Conservation (phyloP, 2,797 vertebrate genomes). For the Intellagama lesueurii region DNA sequence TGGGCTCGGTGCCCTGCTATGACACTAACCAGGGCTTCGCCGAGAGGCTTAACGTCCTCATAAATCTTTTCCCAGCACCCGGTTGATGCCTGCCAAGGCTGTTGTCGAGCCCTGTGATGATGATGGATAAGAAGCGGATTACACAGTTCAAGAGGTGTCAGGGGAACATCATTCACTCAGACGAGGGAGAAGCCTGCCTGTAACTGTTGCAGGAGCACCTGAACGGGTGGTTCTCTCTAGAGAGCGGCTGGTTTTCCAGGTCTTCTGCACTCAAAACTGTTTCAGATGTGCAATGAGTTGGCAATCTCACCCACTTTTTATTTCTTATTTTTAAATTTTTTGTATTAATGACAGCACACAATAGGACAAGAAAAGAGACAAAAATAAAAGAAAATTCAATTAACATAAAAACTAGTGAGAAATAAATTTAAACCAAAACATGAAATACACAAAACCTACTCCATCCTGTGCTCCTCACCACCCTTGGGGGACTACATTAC, state of each 20-base stretch:
- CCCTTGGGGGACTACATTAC: no score
- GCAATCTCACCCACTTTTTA: neutral
- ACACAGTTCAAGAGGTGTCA: constrained; percentile 33
- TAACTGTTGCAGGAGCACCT: neutral
- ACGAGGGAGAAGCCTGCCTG: rapidly evolving
- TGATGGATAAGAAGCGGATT: constrained; percentile 9
- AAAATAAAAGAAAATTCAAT: no score
- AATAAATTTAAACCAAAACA: no score
- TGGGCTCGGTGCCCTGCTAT: neutral
- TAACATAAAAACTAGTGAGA: no score
- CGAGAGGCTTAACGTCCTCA: rapidly evolving
- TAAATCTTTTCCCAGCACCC: neutral
- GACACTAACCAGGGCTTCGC: neutral
- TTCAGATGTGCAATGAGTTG: no score
- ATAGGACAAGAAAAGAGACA: no score
- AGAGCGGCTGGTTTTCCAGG: neutral
- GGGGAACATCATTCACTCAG: constrained; percentile 35
- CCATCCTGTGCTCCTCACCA: no score
- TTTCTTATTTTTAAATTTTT: no score
- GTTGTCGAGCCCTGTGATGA: neutral
- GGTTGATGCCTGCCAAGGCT: neutral
- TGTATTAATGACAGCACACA: no score
- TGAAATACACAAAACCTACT: no score
- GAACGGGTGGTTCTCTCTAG: rapidly evolving
- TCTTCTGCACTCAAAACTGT: neutral